These are phyloP conservation scores for Platyura marginata DNA, from an alignment of 1,140 invertebrate genomes.

Conservation along the genomic window DNA sequence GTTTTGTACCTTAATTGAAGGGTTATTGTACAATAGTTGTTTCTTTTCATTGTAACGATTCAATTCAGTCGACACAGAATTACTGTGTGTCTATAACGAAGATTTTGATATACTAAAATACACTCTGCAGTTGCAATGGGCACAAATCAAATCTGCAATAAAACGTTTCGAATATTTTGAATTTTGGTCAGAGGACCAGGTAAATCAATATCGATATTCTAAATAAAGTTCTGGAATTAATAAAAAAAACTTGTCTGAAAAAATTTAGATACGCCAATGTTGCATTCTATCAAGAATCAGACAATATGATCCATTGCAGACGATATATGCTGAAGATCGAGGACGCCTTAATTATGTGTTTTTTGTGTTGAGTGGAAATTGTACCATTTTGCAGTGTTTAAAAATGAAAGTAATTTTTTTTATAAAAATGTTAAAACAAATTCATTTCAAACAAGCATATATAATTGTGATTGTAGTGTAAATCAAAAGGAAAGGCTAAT, in stretches of 20 bases:
- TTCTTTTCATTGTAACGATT: no score
- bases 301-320: slow-evolving; percentile 15
- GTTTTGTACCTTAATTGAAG: no score
- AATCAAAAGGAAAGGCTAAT: no score
- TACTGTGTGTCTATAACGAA: no score
- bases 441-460: no score
- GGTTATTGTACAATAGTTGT: no score
- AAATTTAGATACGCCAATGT: slow-evolving; percentile 11
- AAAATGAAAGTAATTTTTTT: slow-evolving; percentile 8
- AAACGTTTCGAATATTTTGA: slow-evolving; percentile 17
- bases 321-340: slow-evolving; percentile 14
- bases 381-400: slow-evolving; percentile 17
- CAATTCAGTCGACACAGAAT: no score
- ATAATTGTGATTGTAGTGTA: no score
- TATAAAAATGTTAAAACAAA: no score
- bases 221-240: neutral
- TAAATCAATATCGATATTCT: slow-evolving; percentile 5
- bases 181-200: slow-evolving; percentile 13
- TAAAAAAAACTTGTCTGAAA: neutral
- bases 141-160: slow-evolving; percentile 15
- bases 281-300: slow-evolving; percentile 11
- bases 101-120: no score
- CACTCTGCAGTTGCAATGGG: slow-evolving; percentile 13
- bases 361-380: slow-evolving; percentile 20
- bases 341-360: slow-evolving; percentile 15